Conservation (phyloP, 2,888 invertebrate species). For the Escarpia spicata region DNA sequence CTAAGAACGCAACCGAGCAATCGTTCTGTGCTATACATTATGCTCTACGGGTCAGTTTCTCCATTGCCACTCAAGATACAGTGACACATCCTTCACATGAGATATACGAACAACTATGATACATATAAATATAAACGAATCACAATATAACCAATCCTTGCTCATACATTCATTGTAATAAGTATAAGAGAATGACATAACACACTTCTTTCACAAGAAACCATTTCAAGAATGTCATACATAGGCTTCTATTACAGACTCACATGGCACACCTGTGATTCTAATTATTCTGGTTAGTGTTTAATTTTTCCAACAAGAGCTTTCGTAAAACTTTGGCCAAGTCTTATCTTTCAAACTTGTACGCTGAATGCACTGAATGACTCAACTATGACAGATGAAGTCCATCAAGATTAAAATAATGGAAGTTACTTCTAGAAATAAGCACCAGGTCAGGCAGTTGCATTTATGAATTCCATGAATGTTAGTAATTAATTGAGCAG, state of each 20-base stretch:
- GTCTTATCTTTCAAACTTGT: not conserved
- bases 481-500: too few relatives aligned
- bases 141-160: too few relatives aligned
- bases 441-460: not conserved
- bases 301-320: not conserved
- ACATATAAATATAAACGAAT: too few relatives aligned
- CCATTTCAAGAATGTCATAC: not conserved
- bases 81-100: too few relatives aligned
- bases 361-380: not conserved
- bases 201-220: too few relatives aligned
- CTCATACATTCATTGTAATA: too few relatives aligned
- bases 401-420: not conserved
- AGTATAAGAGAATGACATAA: too few relatives aligned
- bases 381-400: not conserved
- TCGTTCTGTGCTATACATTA: too few relatives aligned
- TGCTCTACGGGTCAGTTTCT: too few relatives aligned
- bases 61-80: too few relatives aligned
- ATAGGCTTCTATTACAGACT: not conserved
- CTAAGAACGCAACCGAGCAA: too few relatives aligned
- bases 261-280: not conserved
- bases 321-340: not conserved
- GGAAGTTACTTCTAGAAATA: not conserved
- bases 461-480: not conserved
- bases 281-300: not conserved
- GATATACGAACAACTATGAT: too few relatives aligned